Evolutionary conservation across 1,140 invertebrate species (phyloP).

Genomic region (Trissolcus basalis): DNA sequence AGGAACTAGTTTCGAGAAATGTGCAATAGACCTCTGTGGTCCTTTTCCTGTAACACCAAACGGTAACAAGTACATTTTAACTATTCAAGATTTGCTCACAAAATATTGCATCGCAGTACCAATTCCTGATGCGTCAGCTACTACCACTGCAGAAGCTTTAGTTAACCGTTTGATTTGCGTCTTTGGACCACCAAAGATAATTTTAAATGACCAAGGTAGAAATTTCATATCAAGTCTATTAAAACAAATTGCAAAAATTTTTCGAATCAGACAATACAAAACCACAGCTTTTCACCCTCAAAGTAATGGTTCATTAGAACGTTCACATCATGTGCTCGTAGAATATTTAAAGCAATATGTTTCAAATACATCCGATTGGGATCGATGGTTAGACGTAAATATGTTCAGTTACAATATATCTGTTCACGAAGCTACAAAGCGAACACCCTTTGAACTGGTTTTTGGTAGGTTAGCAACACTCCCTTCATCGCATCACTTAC

Average conservation of each 20-base stretch:
- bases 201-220: not conserved
- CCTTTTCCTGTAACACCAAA: not conserved
- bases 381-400: slow-evolving; percentile 1
- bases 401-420: slow-evolving; percentile 16
- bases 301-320: slow-evolving; percentile 58
- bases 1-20: not conserved
- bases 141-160: not conserved
- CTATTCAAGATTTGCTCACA: not conserved
- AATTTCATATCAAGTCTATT: not conserved
- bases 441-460: slow-evolving; percentile 17
- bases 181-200: not conserved
- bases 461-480: not conserved
- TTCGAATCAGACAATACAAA: slow-evolving; percentile 53
- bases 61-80: not conserved
- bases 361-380: not conserved
- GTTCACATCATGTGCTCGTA: slow-evolving; percentile 44
- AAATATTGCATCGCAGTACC: not conserved
- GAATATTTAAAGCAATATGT: slow-evolving; percentile 47
- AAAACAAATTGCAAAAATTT: slow-evolving; percentile 15
- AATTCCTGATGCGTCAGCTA: not conserved
- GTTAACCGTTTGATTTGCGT: not conserved
- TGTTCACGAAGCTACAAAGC: slow-evolving; percentile 5
- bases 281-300: slow-evolving; percentile 56
- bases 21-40: not conserved
- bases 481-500: not conserved